Conservation (phyloP, 2,797 vertebrate genomes). For the Limosa lapponica region DNA sequence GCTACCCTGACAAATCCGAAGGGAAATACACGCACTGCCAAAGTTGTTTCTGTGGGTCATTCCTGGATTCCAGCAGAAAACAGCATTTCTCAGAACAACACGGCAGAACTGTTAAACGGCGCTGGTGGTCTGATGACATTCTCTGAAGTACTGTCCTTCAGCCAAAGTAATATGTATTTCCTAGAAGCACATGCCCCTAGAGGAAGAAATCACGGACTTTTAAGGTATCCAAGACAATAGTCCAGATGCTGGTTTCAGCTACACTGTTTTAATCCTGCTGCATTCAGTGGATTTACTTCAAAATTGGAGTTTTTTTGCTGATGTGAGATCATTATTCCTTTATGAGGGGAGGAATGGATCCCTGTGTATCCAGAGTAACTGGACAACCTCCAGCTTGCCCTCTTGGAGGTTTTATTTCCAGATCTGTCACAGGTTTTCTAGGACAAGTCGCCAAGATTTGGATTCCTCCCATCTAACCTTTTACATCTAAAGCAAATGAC, state of each 20-base stretch:
- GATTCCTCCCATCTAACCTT: neutral
- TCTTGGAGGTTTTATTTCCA: neutral
- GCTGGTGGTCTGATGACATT: constrained; percentile 19
- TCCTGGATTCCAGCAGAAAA: neutral
- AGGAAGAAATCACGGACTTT: neutral
- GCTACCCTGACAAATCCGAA: neutral
- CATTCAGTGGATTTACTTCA: neutral
- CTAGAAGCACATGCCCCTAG: constrained; percentile 6
- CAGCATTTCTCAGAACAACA: neutral
- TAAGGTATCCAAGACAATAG: neutral
- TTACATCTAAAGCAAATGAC: neutral
- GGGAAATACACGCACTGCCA: neutral
- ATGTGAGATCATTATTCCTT: neutral
- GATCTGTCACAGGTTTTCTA: neutral
- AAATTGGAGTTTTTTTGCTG: neutral
- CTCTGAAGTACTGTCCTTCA: neutral
- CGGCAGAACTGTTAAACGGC: neutral
- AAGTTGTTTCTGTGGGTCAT: neutral
- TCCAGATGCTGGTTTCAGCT: neutral
- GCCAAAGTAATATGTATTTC: constrained; percentile 26
- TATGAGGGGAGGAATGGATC: neutral
- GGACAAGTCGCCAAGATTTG: neutral
- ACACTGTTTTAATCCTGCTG: neutral
- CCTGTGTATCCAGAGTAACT: neutral
- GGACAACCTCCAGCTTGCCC: neutral